Evolutionary conservation across 1,140 invertebrate genomes (phyloP).

Genomic region (Hesperophylax magnus): DNA sequence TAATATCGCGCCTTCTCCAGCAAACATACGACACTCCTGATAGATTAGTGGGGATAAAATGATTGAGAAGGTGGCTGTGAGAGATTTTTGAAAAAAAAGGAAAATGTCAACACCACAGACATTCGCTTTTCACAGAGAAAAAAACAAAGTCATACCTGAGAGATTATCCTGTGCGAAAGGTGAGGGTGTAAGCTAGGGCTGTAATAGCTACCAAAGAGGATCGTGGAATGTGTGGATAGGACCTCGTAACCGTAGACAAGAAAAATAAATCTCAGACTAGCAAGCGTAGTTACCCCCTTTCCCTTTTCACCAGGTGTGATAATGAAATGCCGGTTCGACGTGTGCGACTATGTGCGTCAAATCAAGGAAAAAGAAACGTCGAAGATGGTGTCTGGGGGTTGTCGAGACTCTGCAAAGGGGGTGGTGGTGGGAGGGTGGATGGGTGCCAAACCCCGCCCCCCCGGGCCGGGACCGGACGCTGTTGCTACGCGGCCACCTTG

Average conservation of each 20-base stretch:
- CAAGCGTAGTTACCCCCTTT: neutral
- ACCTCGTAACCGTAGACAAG: no score
- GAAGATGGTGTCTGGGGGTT: neutral
- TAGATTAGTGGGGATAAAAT: no score
- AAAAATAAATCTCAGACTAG: neutral
- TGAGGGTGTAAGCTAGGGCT: neutral
- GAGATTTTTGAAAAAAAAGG: no score
- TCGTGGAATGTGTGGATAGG: no score
- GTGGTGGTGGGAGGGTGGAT: neutral
- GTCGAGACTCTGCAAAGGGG: constrained; percentile 23
- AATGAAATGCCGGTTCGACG: neutral
- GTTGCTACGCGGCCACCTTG: constrained; percentile 51
- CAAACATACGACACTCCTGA: no score
- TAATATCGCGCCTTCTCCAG: no score
- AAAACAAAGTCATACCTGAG: neutral
- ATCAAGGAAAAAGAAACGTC: neutral
- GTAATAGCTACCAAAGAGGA: no score
- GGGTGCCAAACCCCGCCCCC: neutral
- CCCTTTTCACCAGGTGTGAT: neutral
- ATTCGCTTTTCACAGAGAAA: neutral
- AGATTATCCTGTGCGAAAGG: neutral
- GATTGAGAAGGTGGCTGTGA: no score
- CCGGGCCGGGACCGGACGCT: constrained; percentile 42
- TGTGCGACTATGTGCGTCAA: neutral
- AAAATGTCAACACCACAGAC: neutral